These are phyloP conservation scores for Horisme vitalbata DNA, from an alignment of 2,888 invertebrate species.

Conservation along the genomic window DNA sequence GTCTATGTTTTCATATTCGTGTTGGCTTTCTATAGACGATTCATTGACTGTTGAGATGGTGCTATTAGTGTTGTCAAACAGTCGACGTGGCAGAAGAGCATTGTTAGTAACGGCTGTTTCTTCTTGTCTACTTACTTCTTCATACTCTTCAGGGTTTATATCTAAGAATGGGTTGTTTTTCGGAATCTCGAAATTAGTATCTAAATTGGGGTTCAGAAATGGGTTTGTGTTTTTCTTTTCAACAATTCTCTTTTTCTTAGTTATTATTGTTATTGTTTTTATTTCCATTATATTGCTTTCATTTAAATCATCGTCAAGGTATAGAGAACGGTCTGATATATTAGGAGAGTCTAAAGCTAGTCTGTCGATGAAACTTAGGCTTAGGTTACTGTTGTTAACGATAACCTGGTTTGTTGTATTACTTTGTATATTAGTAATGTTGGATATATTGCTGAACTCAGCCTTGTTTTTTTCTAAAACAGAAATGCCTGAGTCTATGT, in stretches of 20 bases:
- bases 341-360: conserved; percentile 69
- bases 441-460: conserved; percentile 34
- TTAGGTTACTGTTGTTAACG: conserved; percentile 65
- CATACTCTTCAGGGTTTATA: conserved; percentile 59
- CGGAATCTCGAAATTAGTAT: conserved; percentile 36
- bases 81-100: conserved; percentile 58
- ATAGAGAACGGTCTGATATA: conserved; percentile 65
- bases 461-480: conserved; percentile 56
- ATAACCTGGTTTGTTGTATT: conserved; percentile 66
- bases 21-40: conserved; percentile 48
- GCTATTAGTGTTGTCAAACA: conserved; percentile 71
- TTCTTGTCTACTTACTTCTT: conserved; percentile 47
- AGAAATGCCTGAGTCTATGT: conserved; percentile 59
- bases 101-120: conserved; percentile 34
- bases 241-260: conserved; percentile 61
- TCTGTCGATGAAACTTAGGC: conserved; percentile 74
- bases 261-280: conserved; percentile 76
- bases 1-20: conserved; percentile 72
- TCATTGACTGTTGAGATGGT: conserved; percentile 74
- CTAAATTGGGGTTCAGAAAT: conserved; percentile 64
- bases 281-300: conserved; percentile 82
- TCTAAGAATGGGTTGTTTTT: conserved; percentile 64
- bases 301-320: conserved; percentile 75
- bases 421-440: conserved; percentile 58
- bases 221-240: conserved; percentile 69